Evolutionary conservation across 2,888 invertebrate genomes (phyloP).

Genomic region (Drosophila affinis): DNA sequence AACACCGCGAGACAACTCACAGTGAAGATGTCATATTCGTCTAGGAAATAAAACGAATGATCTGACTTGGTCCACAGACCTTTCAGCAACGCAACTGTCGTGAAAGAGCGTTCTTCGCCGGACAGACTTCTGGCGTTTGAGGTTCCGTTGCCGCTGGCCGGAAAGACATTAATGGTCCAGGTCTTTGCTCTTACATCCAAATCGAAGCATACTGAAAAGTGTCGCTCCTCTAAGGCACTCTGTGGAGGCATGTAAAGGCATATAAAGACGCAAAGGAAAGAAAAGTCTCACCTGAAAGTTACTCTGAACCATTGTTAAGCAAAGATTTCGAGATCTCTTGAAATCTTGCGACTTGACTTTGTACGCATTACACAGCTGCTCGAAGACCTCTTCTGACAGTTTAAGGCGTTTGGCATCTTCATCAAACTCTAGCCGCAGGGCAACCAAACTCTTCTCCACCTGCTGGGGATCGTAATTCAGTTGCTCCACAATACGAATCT

Average conservation of each 20-base stretch:
- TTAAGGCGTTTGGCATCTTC: conserved; percentile 6
- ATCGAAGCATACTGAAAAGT: conserved; percentile 74
- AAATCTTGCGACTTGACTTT: conserved; percentile 51
- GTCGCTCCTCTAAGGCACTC: conserved; percentile 73
- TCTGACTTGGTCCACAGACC: conserved; percentile 96
- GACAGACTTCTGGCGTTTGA: conserved; percentile 90
- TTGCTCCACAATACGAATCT: conserved; percentile 72
- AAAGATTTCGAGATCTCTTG: conserved; percentile 51
- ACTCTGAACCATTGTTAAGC: conserved; percentile 73
- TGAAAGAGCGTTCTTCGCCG: conserved; percentile 97
- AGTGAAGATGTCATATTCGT: conserved; percentile 99
- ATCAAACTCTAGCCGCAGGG: conserved; percentile 13
- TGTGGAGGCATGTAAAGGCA: conserved; percentile 26
- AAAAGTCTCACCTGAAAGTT: conserved; percentile 75
- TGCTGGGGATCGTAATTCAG: conserved; percentile 68
- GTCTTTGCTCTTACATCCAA: conserved; percentile 73
- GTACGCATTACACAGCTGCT: conserved; percentile 47
- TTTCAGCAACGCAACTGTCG: conserved; percentile 97
- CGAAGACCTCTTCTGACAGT: conserved; percentile 31
- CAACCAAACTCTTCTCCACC: conserved; percentile 44
- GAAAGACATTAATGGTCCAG: conserved; percentile 84
- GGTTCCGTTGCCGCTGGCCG: conserved; percentile 83
- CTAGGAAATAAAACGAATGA: conserved; percentile 96
- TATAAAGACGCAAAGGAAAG: not conserved
- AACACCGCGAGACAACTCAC: conserved; percentile 84